Conservation (phyloP, 2,113 vertebrate genomes). For the Anhinga rufa region DNA sequence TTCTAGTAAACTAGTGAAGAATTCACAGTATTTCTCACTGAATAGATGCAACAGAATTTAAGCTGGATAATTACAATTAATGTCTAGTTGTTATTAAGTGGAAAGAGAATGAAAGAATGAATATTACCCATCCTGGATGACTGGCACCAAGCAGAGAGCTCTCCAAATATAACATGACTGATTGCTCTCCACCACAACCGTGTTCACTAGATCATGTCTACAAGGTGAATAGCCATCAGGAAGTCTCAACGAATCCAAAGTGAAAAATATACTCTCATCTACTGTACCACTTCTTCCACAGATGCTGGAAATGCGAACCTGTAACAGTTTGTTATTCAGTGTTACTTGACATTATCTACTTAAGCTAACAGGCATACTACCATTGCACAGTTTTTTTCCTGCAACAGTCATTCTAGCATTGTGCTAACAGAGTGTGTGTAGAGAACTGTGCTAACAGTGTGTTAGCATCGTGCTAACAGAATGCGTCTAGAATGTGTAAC, state of each 20-base stretch:
- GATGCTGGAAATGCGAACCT: conserved; percentile 83
- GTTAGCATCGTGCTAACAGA: too few species aligned
- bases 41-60: too few species aligned
- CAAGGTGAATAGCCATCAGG: conserved; percentile 78
- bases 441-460: too few species aligned
- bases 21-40: too few species aligned
- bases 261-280: conserved; percentile 87
- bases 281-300: conserved; percentile 80
- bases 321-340: neutral
- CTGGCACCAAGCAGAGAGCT: conserved; percentile 86
- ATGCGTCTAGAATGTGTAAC: neutral
- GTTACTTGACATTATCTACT: neutral
- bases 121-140: conserved; percentile 65
- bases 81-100: too few species aligned
- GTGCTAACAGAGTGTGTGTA: too few species aligned
- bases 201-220: conserved; percentile 77
- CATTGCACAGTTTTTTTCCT: neutral
- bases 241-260: conserved; percentile 82
- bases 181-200: conserved; percentile 89
- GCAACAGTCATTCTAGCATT: neutral
- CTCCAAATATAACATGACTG: conserved; percentile 90
- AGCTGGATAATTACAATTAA: too few species aligned
- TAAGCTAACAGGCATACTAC: neutral
- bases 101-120: neutral
- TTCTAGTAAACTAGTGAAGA: too few species aligned